Conservation (phyloP, 1,140 invertebrate genomes). For the Solenopsis fugax region DNA sequence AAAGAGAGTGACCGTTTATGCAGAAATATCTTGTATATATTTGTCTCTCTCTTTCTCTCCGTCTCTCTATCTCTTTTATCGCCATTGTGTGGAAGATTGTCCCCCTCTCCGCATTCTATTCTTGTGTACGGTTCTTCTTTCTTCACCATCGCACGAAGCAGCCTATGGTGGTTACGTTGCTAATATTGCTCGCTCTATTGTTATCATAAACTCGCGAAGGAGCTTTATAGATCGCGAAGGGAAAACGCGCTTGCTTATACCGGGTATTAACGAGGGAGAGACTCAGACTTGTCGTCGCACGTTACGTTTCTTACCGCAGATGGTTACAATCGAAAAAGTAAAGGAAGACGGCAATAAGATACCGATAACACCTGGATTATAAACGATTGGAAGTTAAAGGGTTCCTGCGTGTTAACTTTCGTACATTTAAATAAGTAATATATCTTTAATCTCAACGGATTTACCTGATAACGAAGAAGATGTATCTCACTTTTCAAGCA, state of each 20-base stretch:
- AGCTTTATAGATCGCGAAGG: constrained; percentile 21
- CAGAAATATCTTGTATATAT: background rate
- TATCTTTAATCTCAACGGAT: constrained; percentile 13
- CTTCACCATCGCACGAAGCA: constrained; percentile 28
- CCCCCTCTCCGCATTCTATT: background rate
- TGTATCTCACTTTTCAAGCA: background rate
- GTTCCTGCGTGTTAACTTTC: background rate
- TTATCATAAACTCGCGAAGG: constrained; percentile 79
- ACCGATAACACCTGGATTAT: constrained; percentile 2
- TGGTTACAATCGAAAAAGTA: background rate
- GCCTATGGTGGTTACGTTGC: constrained; percentile 18
- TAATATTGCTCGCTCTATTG: constrained; percentile 63
- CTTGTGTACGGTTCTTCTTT: background rate
- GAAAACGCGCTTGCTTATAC: constrained; percentile 28
- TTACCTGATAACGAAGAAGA: constrained; percentile 15
- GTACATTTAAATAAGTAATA: background rate
- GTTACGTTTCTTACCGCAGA: background rate
- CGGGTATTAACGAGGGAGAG: constrained; percentile 18
- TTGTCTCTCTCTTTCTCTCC: background rate
- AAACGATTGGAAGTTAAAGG: background rate
- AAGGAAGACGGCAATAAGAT: background rate
- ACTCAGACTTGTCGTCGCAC: background rate
- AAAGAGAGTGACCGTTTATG: background rate
- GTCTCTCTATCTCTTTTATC: background rate
- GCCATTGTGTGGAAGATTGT: background rate